A percentile compares a stretch with the other conserved stretches of the same genome.
Conservation (phyloP, 2,797 vertebrate genomes). For the Masticophis lateralis region DNA sequence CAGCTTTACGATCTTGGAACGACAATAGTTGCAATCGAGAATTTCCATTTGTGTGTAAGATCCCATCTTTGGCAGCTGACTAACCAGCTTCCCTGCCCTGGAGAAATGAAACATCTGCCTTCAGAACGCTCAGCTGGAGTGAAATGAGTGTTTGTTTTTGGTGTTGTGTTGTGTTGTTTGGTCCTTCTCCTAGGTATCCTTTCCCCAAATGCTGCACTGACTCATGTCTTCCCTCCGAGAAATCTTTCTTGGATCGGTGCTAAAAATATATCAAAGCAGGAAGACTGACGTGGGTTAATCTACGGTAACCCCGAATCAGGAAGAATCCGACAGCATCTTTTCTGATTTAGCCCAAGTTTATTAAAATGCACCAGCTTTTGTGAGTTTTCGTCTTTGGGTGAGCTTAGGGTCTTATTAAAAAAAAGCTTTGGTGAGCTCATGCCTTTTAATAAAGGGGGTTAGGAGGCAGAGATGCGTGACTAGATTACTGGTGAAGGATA, state of each 20-base stretch:
- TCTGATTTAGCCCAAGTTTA: not conserved
- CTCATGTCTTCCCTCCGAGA: not conserved
- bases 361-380: not conserved
- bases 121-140: not conserved
- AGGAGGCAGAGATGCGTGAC: not conserved
- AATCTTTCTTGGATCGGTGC: not conserved
- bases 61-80: conserved; percentile 69
- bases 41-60: conserved; percentile 84
- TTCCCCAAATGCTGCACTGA: not conserved
- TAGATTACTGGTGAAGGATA: not conserved
- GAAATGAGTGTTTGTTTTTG: not conserved
- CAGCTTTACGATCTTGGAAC: conserved; percentile 82
- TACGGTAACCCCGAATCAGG: not conserved
- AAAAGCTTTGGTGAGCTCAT: not conserved
- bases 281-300: not conserved
- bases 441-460: not conserved
- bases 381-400: not conserved
- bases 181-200: not conserved
- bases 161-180: not conserved
- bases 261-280: not conserved
- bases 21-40: conserved; percentile 76
- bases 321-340: not conserved
- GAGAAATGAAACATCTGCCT: not conserved
- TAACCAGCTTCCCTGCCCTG: conserved; percentile 18
- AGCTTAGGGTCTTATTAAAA: not conserved